These are phyloP conservation scores for Phasia obesa DNA, from an alignment of 2,888 invertebrate genomes.

Conservation along the genomic window DNA sequence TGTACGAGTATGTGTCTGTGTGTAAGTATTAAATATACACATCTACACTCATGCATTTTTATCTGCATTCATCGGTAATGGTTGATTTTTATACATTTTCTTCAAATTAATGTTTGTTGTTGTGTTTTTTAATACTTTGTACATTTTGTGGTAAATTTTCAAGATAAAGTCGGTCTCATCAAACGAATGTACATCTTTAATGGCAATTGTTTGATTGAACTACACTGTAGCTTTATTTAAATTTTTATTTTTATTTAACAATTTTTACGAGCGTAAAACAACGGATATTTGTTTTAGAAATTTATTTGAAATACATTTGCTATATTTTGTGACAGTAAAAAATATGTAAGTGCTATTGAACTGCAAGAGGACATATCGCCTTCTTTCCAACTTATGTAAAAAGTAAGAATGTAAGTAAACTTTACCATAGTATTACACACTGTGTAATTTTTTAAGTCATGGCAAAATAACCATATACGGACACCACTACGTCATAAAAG, in stretches of 20 bases:
- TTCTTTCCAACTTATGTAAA: too few relatives aligned
- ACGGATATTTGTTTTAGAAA: background rate
- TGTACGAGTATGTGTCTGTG: too few relatives aligned
- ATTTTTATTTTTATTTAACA: background rate
- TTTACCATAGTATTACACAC: too few relatives aligned
- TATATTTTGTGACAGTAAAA: conserved; percentile 19
- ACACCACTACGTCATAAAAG: too few relatives aligned
- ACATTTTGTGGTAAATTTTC: background rate
- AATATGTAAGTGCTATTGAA: conserved; percentile 42
- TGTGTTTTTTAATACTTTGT: background rate
- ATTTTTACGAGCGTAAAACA: conserved; percentile 16
- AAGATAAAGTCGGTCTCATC: background rate
- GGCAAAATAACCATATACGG: too few relatives aligned
- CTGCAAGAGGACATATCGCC: conserved; percentile 46
- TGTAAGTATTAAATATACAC: background rate
- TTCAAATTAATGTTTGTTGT: too few relatives aligned
- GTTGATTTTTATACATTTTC: background rate
- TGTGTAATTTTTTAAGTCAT: too few relatives aligned
- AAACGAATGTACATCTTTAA: conserved; percentile 25
- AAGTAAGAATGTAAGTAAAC: too few relatives aligned
- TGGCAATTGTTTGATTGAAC: conserved; percentile 14
- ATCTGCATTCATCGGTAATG: background rate
- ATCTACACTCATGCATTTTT: background rate
- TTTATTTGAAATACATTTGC: conserved; percentile 2
- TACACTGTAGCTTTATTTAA: background rate